Base-by-base conservation (phyloP, 2,888 invertebrate genomes). In the Stenchaetothrips biformis region DNA sequence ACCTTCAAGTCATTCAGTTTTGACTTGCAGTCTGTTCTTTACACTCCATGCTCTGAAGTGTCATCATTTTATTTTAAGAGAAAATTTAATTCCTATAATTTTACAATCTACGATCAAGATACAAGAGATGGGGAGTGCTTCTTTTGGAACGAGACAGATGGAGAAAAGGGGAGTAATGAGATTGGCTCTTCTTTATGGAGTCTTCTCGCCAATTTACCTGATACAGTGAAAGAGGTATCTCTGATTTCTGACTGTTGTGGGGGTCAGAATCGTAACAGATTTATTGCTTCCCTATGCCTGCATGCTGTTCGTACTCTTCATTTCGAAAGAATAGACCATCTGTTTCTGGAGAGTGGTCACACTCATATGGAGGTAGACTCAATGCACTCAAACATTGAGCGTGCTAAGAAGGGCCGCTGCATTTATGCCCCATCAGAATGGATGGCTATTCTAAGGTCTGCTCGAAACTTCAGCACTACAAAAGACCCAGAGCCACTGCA, bases 11-110 rank as follows among this genome's bases (percentile, higher is more conserved):
- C 16, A 21, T 81, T 83, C 16, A 83, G 82, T 27, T 85, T 83
- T 81, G 85, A 85, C 80, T 82, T 85, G 7, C 84, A 85, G 80
- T 84, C 85, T 16, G 84, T 85, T 7, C 83, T 85, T 21, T 84
- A 85, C 80, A 84, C 84, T 77, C 84, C 85, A 1, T 84, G 84
- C 82, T 84, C 84, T 48, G 84, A 85, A 16, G 81, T 82, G 13
- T 84, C 84, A 7, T 82, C 81, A 67, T 79, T 86, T 80, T 85
- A 85, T 81, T 85, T 85, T 78, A 84, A 83, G 77, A 84, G 82
- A 0, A 85, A 85, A 83, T 79, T 84, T 21, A 84, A n/a, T n/a
- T n/a, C n/a, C n/a, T n/a, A n/a, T n/a, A n/a, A n/a, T n/a, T n/a
- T n/a, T n/a, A n/a, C n/a, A 84, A 62, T 81, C 48, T 79, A 67